Percentiles rank a stretch among this genome's conserved stretches.
Conservation (phyloP, 1,140 invertebrate genomes). For the Papilio machaon region DNA sequence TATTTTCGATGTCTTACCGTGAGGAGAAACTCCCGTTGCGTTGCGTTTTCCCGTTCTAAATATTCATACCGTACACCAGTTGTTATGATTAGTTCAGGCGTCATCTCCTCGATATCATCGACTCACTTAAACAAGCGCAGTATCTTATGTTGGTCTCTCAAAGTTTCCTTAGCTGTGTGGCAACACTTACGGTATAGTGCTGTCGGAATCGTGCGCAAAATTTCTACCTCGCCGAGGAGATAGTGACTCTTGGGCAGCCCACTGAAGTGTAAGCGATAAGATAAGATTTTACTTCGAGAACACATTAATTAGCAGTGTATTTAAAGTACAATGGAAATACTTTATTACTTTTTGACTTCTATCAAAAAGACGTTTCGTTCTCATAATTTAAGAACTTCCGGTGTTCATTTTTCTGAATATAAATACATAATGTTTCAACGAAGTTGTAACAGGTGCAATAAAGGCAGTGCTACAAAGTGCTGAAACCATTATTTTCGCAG, state of each 20-base stretch:
- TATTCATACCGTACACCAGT: conserved; percentile 80
- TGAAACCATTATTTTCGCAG: conserved; percentile 20
- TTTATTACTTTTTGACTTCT: conserved; percentile 8
- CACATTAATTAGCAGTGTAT: conserved; percentile 2
- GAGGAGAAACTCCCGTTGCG: conserved; percentile 62
- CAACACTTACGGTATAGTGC: conserved; percentile 71
- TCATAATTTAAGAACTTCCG: conserved; percentile 29
- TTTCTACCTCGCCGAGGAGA: conserved; percentile 46
- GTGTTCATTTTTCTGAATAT: conserved; percentile 11
- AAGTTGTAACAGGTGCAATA: conserved; percentile 23
- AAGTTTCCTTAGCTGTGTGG: conserved; percentile 77
- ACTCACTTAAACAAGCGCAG: conserved; percentile 70
- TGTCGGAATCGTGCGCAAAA: conserved; percentile 68
- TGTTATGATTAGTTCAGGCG: conserved; percentile 80
- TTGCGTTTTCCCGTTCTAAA: conserved; percentile 75
- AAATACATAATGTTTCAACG: conserved; percentile 15
- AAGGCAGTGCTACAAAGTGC: background rate
- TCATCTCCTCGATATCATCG: conserved; percentile 76
- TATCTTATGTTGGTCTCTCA: conserved; percentile 72
- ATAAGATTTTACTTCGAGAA: conserved; percentile 19
- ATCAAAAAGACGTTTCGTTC: background rate
- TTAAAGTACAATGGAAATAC: background rate
- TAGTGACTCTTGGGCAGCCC: background rate
- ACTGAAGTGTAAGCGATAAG: conserved; percentile 20
- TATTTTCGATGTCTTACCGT: conserved; percentile 80